These are phyloP conservation scores for Phrynosoma blainvillii DNA, from an alignment of 2,113 vertebrate species.

Conservation along the genomic window DNA sequence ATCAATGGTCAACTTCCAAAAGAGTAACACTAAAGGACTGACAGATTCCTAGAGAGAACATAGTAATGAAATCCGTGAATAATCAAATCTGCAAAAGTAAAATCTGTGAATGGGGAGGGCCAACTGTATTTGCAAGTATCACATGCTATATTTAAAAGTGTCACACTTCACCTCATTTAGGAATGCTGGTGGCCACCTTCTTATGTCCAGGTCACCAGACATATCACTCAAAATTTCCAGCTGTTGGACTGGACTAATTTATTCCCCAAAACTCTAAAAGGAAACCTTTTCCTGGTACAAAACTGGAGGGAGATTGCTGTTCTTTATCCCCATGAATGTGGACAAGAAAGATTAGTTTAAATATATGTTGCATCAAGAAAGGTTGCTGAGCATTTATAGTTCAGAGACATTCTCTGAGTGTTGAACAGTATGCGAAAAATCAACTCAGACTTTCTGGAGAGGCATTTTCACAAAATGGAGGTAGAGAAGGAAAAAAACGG, in stretches of 20 bases:
- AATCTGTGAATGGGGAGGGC: too few relatives aligned
- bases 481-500: background rate
- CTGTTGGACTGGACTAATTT: background rate
- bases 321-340: background rate
- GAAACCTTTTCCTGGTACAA: background rate
- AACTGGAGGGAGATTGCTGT: background rate
- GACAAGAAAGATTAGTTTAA: background rate
- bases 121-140: too few relatives aligned
- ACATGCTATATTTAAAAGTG: too few relatives aligned
- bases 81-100: too few relatives aligned
- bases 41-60: too few relatives aligned
- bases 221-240: background rate
- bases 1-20: too few relatives aligned
- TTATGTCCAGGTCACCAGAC: background rate
- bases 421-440: background rate
- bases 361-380: background rate
- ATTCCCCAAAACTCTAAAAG: background rate
- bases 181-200: too few relatives aligned
- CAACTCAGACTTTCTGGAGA: background rate
- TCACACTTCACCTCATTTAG: too few relatives aligned
- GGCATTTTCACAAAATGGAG: background rate
- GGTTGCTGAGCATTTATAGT: background rate
- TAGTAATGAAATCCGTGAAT: too few relatives aligned
- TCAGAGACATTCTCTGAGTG: background rate
- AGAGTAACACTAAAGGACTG: too few relatives aligned